Evolutionary conservation across 2,888 invertebrate species (phyloP), one percentile per base, ranked within the genome.

Genomic region (Andrena trimmerana): DNA sequence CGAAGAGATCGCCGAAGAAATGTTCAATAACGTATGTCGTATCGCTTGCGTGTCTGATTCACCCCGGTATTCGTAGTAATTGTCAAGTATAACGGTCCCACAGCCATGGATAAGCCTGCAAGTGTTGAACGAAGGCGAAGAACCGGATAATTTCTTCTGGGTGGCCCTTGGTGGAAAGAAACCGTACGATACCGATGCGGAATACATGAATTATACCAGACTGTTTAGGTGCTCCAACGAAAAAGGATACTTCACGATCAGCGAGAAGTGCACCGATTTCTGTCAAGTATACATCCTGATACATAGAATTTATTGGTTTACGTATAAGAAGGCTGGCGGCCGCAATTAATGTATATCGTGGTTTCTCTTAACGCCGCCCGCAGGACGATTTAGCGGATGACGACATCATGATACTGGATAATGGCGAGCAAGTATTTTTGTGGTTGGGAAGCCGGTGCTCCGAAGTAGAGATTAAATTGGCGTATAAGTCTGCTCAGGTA

Each of bases 81-180:
- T 24, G 16, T 20, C 6, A 27, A 31, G 13, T 16, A 1, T 10
- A 27, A 24, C 10, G 24, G 13, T 24, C 57, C 57, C 84, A 31
- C 77, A 95, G 94, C 94, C 95, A 20, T 95, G 95, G 94, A 95
- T 95, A 85, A 95, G 95, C 78, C 92, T 95, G n/a, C 95, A 98
- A 96, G 96, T 98, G 20, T 94, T 99, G 70, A 97, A 97, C 78
- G 99, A 99, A 95, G 99, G 99, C 20, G 98, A 98, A 93, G 99
- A 99, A 94, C 99, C 99, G 0, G 99, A 99, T 92, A 99, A 99
- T 93, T 99, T 99, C 95, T 99, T 99, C 95, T 99, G 99, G 99
- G 97, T 98, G 60, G 99, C 97, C n/a, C 95, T 99, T 42, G 98
- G 98, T 73, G 99, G 99, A 0, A 97, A 96, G 90, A 98, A 98